Evolutionary conservation across 1,140 invertebrate species (phyloP).

Genomic region (Mylabris phalerata): DNA sequence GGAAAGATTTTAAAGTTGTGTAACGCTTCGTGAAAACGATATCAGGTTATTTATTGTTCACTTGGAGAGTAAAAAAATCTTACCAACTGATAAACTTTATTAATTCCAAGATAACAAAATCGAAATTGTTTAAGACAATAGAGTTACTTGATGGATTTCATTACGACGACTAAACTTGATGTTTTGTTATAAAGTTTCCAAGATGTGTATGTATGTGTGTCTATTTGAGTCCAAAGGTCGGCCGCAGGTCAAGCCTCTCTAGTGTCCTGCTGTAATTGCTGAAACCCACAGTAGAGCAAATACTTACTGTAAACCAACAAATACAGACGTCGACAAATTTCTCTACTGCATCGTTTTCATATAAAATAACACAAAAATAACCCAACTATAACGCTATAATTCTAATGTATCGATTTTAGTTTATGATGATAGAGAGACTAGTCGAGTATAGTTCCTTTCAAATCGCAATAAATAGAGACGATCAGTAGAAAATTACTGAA

Average conservation of each 20-base stretch:
- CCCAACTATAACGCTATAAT: no score
- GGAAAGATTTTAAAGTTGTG: constrained; percentile 15
- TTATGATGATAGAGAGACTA: no score
- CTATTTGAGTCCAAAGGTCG: constrained; percentile 4
- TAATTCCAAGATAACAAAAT: no score
- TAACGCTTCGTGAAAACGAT: constrained; percentile 15
- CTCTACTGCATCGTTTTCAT: no score
- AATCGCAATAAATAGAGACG: no score
- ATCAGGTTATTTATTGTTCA: constrained; percentile 18
- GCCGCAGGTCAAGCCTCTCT: constrained; percentile 14
- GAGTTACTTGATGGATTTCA: neutral
- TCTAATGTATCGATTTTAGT: no score
- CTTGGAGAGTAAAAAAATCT: no score
- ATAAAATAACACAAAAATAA: no score
- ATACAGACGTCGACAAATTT: neutral
- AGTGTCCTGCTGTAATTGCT: constrained; percentile 10
- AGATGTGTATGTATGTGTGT: neutral
- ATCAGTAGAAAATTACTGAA: no score
- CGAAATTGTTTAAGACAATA: no score
- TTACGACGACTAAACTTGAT: constrained; percentile 7
- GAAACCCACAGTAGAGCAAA: constrained; percentile 14
- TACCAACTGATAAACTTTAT: no score
- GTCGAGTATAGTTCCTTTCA: no score
- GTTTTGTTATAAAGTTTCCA: constrained; percentile 11
- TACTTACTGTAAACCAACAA: constrained; percentile 10